A percentile compares a stretch with the other conserved stretches of the same genome.
phyloP scores from a whole-genome alignment of 1,140 invertebrate species.

The Campodea augens region DNA sequence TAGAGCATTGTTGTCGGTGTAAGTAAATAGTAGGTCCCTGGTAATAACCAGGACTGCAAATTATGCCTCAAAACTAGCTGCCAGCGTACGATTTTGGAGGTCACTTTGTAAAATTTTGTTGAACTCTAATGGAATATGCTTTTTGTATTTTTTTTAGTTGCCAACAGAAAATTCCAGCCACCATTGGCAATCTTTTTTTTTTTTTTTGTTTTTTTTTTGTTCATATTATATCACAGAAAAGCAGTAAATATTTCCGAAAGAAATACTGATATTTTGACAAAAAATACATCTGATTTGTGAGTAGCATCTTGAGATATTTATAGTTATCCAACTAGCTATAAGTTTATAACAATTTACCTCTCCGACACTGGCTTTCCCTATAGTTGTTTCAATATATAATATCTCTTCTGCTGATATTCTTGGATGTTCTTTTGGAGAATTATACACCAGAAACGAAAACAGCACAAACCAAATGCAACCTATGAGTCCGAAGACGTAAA shows the following conservation, averaged over 20 bases:
- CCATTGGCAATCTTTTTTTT: no score
- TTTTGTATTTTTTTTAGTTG: no score
- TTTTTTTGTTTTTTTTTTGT: no score
- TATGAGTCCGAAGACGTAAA: slow-evolving; percentile 19
- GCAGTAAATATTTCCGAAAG: background rate
- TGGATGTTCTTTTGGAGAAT: slow-evolving; percentile 22
- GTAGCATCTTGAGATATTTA: background rate
- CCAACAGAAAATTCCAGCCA: no score
- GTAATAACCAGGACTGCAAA: no score
- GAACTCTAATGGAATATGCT: no score
- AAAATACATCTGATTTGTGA: background rate
- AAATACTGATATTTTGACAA: background rate
- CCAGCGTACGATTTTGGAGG: no score
- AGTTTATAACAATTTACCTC: background rate
- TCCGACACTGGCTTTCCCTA: background rate
- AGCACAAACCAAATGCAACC: slow-evolving; percentile 25
- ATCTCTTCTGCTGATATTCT: slow-evolving; percentile 29
- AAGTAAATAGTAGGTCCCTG: no score
- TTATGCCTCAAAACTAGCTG: no score
- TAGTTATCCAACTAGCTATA: background rate
- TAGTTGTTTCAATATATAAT: slow-evolving; percentile 24
- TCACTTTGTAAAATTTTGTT: no score
- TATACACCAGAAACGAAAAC: slow-evolving; percentile 27
- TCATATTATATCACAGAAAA: background rate
- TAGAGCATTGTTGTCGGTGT: no score